These are phyloP conservation scores for Sphenodon punctatus DNA, from an alignment of 2,797 vertebrate genomes.

Conservation along the genomic window DNA sequence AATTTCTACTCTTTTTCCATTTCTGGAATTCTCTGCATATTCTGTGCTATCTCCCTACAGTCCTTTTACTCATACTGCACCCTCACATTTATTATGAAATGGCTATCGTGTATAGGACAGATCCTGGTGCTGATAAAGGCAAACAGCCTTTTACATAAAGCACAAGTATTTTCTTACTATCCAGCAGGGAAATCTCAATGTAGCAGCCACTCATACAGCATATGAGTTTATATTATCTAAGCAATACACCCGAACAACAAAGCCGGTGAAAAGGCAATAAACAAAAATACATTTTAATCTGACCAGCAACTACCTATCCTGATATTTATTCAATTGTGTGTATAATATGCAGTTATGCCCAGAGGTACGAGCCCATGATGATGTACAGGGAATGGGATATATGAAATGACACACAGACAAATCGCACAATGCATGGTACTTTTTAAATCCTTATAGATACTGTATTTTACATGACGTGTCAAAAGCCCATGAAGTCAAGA, in stretches of 20 bases:
- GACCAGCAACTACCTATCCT: slow-evolving; percentile 5
- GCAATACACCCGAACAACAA: not conserved
- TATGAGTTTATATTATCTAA: not conserved
- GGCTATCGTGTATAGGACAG: not conserved
- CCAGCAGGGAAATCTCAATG: slow-evolving; percentile 18
- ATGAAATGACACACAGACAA: not conserved
- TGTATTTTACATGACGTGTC: not conserved
- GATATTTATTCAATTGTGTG: slow-evolving; percentile 1
- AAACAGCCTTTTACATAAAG: not conserved
- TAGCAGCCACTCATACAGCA: not conserved
- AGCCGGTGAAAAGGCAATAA: slow-evolving; percentile 9
- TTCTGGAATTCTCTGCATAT: not conserved
- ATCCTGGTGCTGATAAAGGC: not conserved
- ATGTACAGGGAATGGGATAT: not conserved
- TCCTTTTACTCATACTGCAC: not conserved
- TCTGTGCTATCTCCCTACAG: not conserved
- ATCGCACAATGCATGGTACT: not conserved
- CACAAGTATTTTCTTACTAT: slow-evolving; percentile 29
- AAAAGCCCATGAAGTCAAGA: not conserved
- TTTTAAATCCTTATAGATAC: not conserved
- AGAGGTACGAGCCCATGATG: not conserved
- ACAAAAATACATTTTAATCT: slow-evolving; percentile 26
- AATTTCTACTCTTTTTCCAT: not conserved
- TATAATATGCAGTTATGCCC: slow-evolving; percentile 1
- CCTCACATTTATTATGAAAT: not conserved